phyloP scores from a whole-genome alignment of 2,797 vertebrate genomes.

The Cetoscarus ocellatus region DNA sequence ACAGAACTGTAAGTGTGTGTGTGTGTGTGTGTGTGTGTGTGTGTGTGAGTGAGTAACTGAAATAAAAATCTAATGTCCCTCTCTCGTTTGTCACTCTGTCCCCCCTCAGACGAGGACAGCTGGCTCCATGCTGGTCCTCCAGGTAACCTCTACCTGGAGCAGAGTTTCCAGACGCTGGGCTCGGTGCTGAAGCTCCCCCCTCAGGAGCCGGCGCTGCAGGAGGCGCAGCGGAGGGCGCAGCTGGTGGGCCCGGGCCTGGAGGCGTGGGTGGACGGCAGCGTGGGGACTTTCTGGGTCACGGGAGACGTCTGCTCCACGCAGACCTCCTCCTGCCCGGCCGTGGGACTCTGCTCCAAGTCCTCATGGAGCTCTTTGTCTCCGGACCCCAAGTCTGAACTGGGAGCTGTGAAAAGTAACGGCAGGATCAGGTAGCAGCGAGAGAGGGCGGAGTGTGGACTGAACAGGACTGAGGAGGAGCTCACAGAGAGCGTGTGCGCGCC shows the following conservation, averaged over 20 bases:
- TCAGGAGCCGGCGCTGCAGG: conserved; percentile 81
- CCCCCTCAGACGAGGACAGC: conserved; percentile 87
- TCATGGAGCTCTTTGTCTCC: conserved; percentile 96
- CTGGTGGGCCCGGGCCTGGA: conserved; percentile 88
- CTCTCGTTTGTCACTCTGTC: background rate
- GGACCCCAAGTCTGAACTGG: conserved; percentile 96
- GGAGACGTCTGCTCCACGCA: conserved; percentile 76
- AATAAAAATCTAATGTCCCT: no score
- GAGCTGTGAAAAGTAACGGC: conserved; percentile 90
- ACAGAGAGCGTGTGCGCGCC: conserved; percentile 36
- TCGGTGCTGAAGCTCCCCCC: conserved; percentile 90
- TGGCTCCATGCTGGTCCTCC: conserved; percentile 94
- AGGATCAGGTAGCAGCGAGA: conserved; percentile 93
- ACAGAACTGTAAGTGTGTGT: no score
- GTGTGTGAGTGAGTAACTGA: no score
- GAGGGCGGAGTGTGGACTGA: conserved; percentile 11
- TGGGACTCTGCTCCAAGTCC: conserved; percentile 89
- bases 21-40: no score
- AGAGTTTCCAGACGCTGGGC: conserved; percentile 93
- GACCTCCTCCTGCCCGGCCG: conserved; percentile 84
- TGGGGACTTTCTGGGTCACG: conserved; percentile 84
- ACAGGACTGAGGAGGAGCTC: conserved; percentile 22
- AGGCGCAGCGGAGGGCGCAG: conserved; percentile 77
- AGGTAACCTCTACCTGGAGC: conserved; percentile 93
- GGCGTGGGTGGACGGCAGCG: conserved; percentile 88